A percentile compares a stretch with the other conserved stretches of the same genome.
Conservation (phyloP, 2,113 vertebrate species). For the Ageneiosus marmoratus region DNA sequence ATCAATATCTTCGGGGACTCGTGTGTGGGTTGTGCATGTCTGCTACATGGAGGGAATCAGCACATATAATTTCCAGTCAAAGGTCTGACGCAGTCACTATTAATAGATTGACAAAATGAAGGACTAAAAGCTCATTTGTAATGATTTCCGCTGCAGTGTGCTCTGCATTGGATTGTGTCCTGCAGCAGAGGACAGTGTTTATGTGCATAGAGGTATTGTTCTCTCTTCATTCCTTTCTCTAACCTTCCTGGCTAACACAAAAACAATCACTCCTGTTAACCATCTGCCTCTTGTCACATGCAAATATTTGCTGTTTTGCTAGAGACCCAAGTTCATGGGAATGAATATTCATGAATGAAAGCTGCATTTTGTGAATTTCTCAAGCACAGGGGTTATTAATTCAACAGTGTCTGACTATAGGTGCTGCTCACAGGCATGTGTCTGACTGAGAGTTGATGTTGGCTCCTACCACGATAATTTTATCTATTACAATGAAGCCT, state of each 20-base stretch:
- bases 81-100: not conserved
- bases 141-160: not conserved
- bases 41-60: constrained; percentile 1
- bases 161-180: not conserved
- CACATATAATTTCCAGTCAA: constrained; percentile 6
- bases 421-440: constrained; percentile 55
- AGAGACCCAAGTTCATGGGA: constrained; percentile 60
- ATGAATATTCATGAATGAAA: constrained; percentile 74
- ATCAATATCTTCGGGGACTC: not conserved
- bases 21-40: no score
- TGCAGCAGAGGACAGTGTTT: not conserved
- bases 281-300: constrained; percentile 53
- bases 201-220: not conserved
- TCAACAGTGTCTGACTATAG: constrained; percentile 58
- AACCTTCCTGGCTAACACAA: constrained; percentile 42
- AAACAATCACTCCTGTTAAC: constrained; percentile 52
- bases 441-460: not conserved
- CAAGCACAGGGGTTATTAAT: constrained; percentile 70
- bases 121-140: constrained; percentile 4
- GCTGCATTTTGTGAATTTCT: constrained; percentile 69
- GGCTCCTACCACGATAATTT: not conserved
- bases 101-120: not conserved
- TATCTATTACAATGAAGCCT: not conserved
- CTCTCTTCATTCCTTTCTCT: not conserved
- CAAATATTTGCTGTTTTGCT: constrained; percentile 59